phyloP scores from a whole-genome alignment of 2,797 vertebrate genomes.

The Xiphorhynchus erythropygius region DNA sequence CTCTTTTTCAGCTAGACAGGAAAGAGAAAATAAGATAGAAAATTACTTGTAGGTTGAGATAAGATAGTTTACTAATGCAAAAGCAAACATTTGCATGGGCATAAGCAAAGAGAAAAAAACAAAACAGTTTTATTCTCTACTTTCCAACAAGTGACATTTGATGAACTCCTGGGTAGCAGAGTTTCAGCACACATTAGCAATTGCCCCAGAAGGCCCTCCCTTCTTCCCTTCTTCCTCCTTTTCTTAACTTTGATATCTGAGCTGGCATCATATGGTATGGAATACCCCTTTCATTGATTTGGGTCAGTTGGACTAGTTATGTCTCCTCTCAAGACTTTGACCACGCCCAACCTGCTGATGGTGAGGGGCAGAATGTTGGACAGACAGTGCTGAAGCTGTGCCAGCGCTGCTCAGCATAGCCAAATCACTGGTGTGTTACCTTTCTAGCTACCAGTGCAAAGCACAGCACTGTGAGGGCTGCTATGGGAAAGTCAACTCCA shows the following conservation, averaged over 20 bases:
- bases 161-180: not conserved
- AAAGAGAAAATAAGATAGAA: not conserved
- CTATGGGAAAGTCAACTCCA: not conserved
- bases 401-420: not conserved
- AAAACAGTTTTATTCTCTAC: not conserved
- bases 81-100: rapidly evolving
- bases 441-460: not conserved
- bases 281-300: not conserved
- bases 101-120: not conserved
- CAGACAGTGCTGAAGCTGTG: rapidly evolving
- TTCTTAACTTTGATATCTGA: not conserved
- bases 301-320: not conserved
- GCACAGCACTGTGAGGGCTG: not conserved
- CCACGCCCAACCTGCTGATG: rapidly evolving
- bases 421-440: not conserved
- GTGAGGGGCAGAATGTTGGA: not conserved
- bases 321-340: not conserved
- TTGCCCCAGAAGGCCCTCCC: too few species aligned
- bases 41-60: not conserved
- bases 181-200: rapidly evolving
- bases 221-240: not conserved
- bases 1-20: not conserved
- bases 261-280: not conserved
- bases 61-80: not conserved
- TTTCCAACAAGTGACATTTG: rapidly evolving